Evolutionary conservation across 2,888 invertebrate genomes (phyloP).

Genomic region (Melanophora roralis): DNA sequence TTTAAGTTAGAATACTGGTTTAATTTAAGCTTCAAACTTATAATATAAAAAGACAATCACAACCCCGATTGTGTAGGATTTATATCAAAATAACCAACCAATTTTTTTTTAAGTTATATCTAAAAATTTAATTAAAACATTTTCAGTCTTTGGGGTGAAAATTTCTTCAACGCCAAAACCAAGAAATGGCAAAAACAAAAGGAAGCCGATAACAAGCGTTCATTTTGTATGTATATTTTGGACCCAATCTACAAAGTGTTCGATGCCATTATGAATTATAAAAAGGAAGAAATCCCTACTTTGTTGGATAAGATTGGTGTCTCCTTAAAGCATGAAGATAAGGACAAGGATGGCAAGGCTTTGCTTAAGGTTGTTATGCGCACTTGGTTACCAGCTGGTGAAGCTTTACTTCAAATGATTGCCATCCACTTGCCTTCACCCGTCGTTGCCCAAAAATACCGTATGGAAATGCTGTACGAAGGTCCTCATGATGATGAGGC

Average conservation of each 20-base stretch:
- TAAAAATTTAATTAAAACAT: not conserved
- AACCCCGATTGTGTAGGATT: no score
- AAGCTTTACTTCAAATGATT: constrained; percentile 99
- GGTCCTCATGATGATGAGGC: constrained; percentile 98
- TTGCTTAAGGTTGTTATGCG: constrained; percentile 98
- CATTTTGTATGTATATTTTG: constrained; percentile 99
- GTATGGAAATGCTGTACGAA: constrained; percentile 99
- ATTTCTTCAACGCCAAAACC: constrained; percentile 97
- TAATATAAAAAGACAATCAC: no score
- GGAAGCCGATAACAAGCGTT: constrained; percentile 94
- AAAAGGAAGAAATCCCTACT: constrained; percentile 93
- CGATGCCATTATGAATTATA: constrained; percentile 91
- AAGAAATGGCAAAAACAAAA: constrained; percentile 99
- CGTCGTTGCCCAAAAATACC: constrained; percentile 98
- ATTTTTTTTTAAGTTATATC: not conserved
- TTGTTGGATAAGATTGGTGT: constrained; percentile 95
- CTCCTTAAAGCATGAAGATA: constrained; percentile 94
- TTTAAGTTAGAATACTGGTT: no score
- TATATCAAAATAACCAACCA: not conserved
- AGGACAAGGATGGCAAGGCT: constrained; percentile 97
- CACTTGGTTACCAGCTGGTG: constrained; percentile 99
- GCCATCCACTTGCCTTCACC: constrained; percentile 99
- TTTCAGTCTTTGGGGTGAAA: constrained; percentile 94
- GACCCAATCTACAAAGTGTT: constrained; percentile 98
- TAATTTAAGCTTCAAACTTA: no score